phyloP scores from a whole-genome alignment of 2,888 invertebrate species.

The Ryuthela nishihirai region DNA sequence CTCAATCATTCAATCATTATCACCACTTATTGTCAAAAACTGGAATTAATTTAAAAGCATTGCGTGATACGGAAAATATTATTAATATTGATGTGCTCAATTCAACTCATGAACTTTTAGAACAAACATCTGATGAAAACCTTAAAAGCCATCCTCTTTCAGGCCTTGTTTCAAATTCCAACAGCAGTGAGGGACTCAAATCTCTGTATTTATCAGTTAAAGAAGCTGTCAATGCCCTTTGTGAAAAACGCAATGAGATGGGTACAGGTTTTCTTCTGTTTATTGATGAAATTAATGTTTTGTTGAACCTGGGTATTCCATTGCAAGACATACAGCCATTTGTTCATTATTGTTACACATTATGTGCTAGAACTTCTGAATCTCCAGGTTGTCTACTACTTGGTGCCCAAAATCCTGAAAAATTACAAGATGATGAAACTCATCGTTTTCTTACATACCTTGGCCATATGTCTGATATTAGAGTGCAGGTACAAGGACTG shows the following conservation, averaged over 20 bases:
- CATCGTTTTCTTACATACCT: constrained; percentile 1
- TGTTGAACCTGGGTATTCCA: constrained; percentile 9
- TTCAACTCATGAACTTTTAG: background rate
- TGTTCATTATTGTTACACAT: constrained; percentile 4
- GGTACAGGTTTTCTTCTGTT: constrained; percentile 9
- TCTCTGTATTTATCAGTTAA: constrained; percentile 9
- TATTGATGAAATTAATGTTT: constrained; percentile 23
- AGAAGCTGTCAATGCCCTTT: background rate
- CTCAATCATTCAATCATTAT: constrained; percentile 19
- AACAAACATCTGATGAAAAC: background rate
- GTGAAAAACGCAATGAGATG: background rate
- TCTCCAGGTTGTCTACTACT: constrained; percentile 1
- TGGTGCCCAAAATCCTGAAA: constrained; percentile 1
- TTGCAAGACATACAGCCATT: constrained; percentile 5
- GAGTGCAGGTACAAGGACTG: constrained; percentile 15
- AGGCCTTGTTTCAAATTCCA: background rate
- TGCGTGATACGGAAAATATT: constrained; percentile 7
- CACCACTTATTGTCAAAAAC: constrained; percentile 16
- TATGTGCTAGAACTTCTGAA: background rate
- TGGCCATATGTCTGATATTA: constrained; percentile 11
- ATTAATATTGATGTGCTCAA: constrained; percentile 1
- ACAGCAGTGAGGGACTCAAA: background rate
- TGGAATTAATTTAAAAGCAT: constrained; percentile 12
- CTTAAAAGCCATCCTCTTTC: background rate
- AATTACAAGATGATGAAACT: constrained; percentile 9